These are phyloP conservation scores for Sminthurides aquaticus DNA, from an alignment of 2,888 invertebrate species.

Conservation along the genomic window DNA sequence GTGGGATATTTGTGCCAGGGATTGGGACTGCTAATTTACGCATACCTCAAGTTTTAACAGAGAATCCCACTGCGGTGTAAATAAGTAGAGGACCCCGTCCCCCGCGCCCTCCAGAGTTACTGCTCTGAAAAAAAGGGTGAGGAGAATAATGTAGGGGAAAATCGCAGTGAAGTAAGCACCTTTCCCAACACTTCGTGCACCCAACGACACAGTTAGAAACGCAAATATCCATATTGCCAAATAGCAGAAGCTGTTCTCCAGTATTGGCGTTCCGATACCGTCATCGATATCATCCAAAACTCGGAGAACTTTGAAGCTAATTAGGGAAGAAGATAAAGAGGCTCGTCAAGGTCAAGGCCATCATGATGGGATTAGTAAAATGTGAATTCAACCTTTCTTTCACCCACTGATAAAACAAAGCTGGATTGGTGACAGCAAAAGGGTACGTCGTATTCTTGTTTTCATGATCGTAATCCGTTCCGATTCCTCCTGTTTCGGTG, in stretches of 20 bases:
- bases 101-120: conserved; percentile 58
- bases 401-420: not conserved
- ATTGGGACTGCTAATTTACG: no score
- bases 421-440: not conserved
- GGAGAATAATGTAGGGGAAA: conserved; percentile 71
- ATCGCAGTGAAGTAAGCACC: conserved; percentile 82
- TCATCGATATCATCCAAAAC: conserved; percentile 29
- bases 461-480: not conserved
- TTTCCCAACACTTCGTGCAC: conserved; percentile 48
- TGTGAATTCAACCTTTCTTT: not conserved
- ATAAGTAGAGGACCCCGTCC: conserved; percentile 68
- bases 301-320: conserved; percentile 40
- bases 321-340: not conserved
- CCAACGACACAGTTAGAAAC: not conserved
- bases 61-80: no score
- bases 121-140: conserved; percentile 56
- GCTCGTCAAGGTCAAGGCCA: not conserved
- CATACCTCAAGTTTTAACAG: no score
- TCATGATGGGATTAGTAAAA: not conserved
- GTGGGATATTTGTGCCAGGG: no score
- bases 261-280: conserved; percentile 40
- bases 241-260: not conserved
- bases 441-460: not conserved
- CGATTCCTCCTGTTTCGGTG: not conserved
- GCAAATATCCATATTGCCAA: conserved; percentile 9